Percentiles rank a stretch among this genome's conserved stretches.
Evolutionary conservation across 2,113 vertebrate species (phyloP).

Genomic region (Chlorodrepanis virens): DNA sequence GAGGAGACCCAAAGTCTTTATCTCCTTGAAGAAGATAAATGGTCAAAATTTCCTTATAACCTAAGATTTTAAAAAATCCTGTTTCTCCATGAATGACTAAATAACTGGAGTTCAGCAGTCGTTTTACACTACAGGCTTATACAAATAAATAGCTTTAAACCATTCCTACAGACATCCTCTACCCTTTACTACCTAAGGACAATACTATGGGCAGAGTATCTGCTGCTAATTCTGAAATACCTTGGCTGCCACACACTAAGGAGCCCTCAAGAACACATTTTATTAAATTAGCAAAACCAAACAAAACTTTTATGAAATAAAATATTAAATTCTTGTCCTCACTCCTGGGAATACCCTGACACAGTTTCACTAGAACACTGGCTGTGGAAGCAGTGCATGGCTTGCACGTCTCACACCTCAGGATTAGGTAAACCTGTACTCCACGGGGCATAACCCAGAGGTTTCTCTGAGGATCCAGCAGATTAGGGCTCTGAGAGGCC

Average conservation of each 20-base stretch:
- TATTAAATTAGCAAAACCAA: background rate
- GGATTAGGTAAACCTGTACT: background rate
- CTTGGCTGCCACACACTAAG: background rate
- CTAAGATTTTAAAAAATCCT: background rate
- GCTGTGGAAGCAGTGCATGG: background rate
- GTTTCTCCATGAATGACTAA: background rate
- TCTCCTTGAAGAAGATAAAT: background rate
- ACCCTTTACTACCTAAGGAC: background rate
- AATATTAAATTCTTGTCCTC: background rate
- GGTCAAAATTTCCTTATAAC: background rate
- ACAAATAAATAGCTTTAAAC: background rate
- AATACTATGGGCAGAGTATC: background rate
- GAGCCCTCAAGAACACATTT: background rate
- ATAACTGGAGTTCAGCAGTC: background rate
- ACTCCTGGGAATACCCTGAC: background rate
- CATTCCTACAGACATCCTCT: background rate
- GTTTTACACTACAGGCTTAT: background rate
- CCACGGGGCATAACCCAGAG: background rate
- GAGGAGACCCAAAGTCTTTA: background rate
- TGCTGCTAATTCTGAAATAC: background rate
- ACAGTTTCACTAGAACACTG: fast-evolving
- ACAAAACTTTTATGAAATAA: background rate
- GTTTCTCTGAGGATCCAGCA: background rate
- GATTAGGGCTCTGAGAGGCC: background rate
- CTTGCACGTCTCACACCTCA: background rate